Evolutionary conservation across 2,888 invertebrate genomes (phyloP), one percentile per base, ranked within the genome.

Genomic region (Clistopyga incitator): DNA sequence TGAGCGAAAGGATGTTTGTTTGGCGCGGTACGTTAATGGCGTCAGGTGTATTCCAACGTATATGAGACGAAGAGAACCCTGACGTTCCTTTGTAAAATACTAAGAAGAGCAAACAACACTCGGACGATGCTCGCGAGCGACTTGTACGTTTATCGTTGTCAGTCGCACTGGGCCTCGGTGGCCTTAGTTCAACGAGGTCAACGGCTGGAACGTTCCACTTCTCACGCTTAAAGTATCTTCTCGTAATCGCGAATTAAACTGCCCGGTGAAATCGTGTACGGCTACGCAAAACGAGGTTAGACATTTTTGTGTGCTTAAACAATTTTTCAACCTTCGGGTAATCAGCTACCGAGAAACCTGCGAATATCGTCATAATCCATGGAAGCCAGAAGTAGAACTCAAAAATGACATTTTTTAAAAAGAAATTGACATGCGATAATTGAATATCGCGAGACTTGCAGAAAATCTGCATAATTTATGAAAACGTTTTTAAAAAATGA

Each of bases 1-100:
- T 86, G 86, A 56, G 20, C 64, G 20, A 29, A 81, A 87, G 87
- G 90, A 89, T 90, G 90, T 91, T 90, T 90, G 91, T 91, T 90
- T 90, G 90, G 86, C 89, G 81, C 70, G 87, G 87, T 85, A 87
- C 90, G 90, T 89, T 90, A 90, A 90, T 90, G 90, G 87, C 89
- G 87, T 85, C 70, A 85, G 86, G 86, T 86, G 89, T 89, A 89
- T 90, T 90, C 86, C 54, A 47, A 68, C 59, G 61, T 68, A 67
- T 61, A 56, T 54, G 70, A 68, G 59, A 50, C 45, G 78, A 61
- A 59, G 71, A 56, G 52, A 68, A 71, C 54, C 61, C 71, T 54
- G 47, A 50, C 82, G 84, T 84, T 89, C 88, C 90, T 90, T 90
- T 90, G 90, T 89, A 90, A 90, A 90, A 90, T 89, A 88, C 88